Conservation (phyloP, 2,888 invertebrate species). For the Harpagoxenus sublaevis region DNA sequence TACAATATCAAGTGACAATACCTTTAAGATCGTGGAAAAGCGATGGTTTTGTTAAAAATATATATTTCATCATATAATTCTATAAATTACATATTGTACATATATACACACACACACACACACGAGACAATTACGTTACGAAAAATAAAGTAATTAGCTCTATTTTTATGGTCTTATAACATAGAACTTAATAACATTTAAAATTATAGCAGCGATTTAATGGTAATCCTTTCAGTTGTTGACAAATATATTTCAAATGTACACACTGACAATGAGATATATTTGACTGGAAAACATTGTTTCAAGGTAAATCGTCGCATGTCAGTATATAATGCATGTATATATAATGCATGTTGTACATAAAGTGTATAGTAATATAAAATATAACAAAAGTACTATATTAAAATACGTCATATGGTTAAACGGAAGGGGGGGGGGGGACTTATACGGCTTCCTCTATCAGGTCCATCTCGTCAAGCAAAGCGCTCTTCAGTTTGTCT, state of each 20-base stretch:
- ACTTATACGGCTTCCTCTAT: background rate
- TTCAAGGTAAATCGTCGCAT: background rate
- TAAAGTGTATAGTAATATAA: slow-evolving; percentile 14
- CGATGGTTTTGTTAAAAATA: slow-evolving; percentile 40
- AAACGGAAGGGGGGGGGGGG: background rate
- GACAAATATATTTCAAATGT: background rate
- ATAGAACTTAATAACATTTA: slow-evolving; percentile 19
- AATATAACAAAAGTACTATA: background rate
- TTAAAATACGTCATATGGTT: background rate
- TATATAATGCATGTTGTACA: slow-evolving; percentile 13
- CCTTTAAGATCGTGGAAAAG: slow-evolving; percentile 10
- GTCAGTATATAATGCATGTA: background rate
- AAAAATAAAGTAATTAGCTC: slow-evolving; percentile 42
- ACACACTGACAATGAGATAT: background rate
- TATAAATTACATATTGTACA: slow-evolving; percentile 24
- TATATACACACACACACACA: background rate
- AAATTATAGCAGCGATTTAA: slow-evolving; percentile 7
- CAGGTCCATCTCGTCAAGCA: slow-evolving; percentile 70
- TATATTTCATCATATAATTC: slow-evolving; percentile 32
- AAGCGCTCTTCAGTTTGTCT: slow-evolving; percentile 86
- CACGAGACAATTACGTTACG: slow-evolving; percentile 11
- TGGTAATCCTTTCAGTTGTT: background rate
- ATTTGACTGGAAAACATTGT: slow-evolving; percentile 2
- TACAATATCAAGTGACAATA: slow-evolving; percentile 52
- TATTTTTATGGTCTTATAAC: slow-evolving; percentile 12